Base-by-base conservation (phyloP, 2,888 invertebrate species). In the Habroteleia sp. region DNA sequence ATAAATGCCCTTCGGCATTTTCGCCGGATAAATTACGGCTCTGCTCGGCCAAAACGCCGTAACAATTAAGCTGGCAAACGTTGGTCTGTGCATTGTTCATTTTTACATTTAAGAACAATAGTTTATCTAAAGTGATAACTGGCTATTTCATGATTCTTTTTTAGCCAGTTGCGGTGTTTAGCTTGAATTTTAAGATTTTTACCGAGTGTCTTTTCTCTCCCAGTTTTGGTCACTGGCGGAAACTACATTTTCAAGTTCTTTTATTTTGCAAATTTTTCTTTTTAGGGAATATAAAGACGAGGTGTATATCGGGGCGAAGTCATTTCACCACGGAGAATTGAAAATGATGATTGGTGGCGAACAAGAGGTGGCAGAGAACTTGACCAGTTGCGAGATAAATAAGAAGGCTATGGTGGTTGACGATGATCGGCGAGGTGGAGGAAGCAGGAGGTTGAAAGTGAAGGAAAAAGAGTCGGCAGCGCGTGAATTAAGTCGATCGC, bases 401-500 rank as follows among this genome's bases (percentile, higher is more conserved):
- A 82, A 82, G 83, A 82, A 82, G 80, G 78, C 75, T 76, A 80
- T 73, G 79, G 78, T 65, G 75, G 74, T 76, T 69, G 63, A 48
- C 71, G 71, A 76, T 35, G 72, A 74, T 72, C 69, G 76, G 56
- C 37, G 72, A 29, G 58, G 65, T 31, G 68, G 46, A 71, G 65
- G 77, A 56, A 75, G 50, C 72, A 65, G 72, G 48, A 76, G 77
- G 58, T 44, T 60, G 80, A 76, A 80, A 65, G 79, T 56, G 58
- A 77, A 77, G 79, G 79, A 80, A 83, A 81, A 82, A 83, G 80
- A 81, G 82, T 81, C 81, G 79, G 80, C 81, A 83, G 84, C 79
- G 83, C 84, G 85, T 86, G 86, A 87, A 87, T 87, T 87, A 87
- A 87, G 85, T 86, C 84, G 85, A 87, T 87, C 87, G 86, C 82